phyloP scores from a whole-genome alignment of 2,797 vertebrate genomes.

The Syncerus caffer region DNA sequence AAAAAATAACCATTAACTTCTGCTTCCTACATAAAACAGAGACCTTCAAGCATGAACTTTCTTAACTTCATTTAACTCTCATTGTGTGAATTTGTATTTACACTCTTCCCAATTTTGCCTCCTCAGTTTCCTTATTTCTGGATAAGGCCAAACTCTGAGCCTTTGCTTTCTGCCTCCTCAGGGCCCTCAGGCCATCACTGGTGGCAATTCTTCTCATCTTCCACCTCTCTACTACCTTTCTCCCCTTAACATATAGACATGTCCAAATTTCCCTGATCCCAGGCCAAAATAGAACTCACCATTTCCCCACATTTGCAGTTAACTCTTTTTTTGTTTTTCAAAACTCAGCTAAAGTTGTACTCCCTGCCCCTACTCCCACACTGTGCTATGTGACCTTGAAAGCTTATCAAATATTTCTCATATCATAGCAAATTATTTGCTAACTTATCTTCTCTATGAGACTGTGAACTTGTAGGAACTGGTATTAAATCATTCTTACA shows the following conservation, averaged over 20 bases:
- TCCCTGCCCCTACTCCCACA: background rate
- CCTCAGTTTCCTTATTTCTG: background rate
- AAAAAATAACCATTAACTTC: background rate
- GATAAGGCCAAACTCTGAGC: background rate
- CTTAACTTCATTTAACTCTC: background rate
- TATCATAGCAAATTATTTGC: background rate
- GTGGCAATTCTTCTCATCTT: background rate
- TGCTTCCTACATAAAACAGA: background rate
- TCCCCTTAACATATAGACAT: background rate
- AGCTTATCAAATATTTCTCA: background rate
- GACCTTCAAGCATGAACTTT: background rate
- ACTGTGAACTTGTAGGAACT: background rate
- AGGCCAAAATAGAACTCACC: background rate
- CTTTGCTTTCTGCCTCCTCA: background rate
- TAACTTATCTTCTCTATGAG: background rate
- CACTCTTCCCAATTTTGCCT: background rate
- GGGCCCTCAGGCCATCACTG: background rate
- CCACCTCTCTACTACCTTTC: background rate
- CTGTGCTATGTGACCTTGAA: background rate
- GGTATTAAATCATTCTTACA: background rate
- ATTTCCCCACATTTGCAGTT: background rate
- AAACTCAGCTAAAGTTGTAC: background rate
- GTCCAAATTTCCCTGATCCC: background rate
- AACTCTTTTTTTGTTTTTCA: background rate
- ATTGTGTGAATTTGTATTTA: background rate